phyloP scores from a whole-genome alignment of 2,113 vertebrate species.

The Hucho hucho region DNA sequence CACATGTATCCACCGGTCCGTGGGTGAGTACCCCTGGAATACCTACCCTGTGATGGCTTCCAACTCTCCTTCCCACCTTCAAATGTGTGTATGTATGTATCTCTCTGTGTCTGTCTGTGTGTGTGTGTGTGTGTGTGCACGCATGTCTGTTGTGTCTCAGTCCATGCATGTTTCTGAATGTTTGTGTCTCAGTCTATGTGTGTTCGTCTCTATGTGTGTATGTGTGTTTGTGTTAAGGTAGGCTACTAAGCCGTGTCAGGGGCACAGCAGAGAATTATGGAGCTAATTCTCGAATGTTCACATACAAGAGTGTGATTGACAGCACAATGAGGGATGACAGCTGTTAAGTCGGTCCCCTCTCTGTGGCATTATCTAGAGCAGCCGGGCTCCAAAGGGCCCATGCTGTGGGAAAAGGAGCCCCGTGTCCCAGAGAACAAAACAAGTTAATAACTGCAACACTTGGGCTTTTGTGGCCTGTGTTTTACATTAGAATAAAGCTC shows the following conservation, averaged over 20 bases:
- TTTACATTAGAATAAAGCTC: slow-evolving; percentile 69
- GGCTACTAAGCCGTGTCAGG: slow-evolving; percentile 30
- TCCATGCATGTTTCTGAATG: neutral
- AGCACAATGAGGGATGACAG: slow-evolving; percentile 66
- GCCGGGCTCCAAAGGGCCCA: slow-evolving; percentile 53
- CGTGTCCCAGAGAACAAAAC: slow-evolving; percentile 75
- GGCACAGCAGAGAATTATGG: slow-evolving; percentile 39
- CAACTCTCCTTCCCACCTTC: neutral
- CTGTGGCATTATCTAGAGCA: slow-evolving; percentile 60
- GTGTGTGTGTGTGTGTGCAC: neutral
- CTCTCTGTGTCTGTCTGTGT: neutral
- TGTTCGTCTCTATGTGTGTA: neutral
- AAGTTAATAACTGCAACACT: slow-evolving; percentile 72
- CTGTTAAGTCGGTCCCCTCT: slow-evolving; percentile 71
- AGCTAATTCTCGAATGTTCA: slow-evolving; percentile 66
- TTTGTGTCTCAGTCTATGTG: neutral
- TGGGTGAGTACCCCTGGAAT: slow-evolving; percentile 77
- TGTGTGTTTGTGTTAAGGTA: neutral
- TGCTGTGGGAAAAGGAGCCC: slow-evolving; percentile 79
- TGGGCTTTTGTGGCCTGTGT: slow-evolving; percentile 66
- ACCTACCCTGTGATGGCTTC: neutral
- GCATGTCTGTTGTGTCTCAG: neutral
- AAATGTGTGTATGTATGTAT: neutral
- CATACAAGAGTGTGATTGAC: slow-evolving; percentile 62
- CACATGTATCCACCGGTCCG: slow-evolving; percentile 94